phyloP scores from a whole-genome alignment of 2,797 vertebrate genomes.

The Chanos chanos region DNA sequence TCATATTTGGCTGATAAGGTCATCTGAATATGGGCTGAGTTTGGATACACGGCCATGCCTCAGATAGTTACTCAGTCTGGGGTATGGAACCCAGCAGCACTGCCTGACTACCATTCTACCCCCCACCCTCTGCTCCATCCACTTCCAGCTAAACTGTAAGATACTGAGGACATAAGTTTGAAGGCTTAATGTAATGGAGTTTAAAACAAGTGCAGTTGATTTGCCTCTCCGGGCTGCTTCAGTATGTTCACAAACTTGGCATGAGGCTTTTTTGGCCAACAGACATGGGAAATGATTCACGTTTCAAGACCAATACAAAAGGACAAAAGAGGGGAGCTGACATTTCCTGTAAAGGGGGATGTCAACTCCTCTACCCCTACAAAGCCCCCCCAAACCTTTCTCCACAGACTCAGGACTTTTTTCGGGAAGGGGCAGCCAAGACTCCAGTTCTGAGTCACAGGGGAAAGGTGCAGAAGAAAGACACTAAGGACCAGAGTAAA shows the following conservation, averaged over 20 bases:
- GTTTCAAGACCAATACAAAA: slow-evolving; percentile 19
- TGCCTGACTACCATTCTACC: background rate
- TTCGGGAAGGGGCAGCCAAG: slow-evolving; percentile 11
- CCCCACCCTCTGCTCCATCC: background rate
- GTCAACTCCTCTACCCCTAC: slow-evolving; percentile 2
- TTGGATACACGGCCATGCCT: slow-evolving; percentile 41
- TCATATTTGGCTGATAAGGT: slow-evolving; percentile 54
- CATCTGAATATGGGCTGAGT: slow-evolving; percentile 50
- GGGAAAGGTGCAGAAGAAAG: background rate
- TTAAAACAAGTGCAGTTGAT: background rate
- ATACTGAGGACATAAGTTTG: too few relatives aligned
- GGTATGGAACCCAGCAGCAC: background rate
- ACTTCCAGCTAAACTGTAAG: slow-evolving; percentile 5
- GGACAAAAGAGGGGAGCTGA: slow-evolving; percentile 24
- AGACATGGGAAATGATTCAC: slow-evolving; percentile 33
- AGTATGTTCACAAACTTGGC: too few relatives aligned
- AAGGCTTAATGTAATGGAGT: background rate
- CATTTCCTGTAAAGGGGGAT: slow-evolving; percentile 22
- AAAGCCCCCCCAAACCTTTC: background rate
- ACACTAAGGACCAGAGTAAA: too few relatives aligned
- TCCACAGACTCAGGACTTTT: slow-evolving; percentile 21
- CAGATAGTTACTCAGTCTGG: too few relatives aligned
- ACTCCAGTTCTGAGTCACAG: slow-evolving; percentile 19
- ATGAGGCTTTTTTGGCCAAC: too few relatives aligned
- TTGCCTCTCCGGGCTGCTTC: background rate